These are phyloP conservation scores for Lycia hirtaria DNA, from an alignment of 2,888 invertebrate species.

Conservation along the genomic window DNA sequence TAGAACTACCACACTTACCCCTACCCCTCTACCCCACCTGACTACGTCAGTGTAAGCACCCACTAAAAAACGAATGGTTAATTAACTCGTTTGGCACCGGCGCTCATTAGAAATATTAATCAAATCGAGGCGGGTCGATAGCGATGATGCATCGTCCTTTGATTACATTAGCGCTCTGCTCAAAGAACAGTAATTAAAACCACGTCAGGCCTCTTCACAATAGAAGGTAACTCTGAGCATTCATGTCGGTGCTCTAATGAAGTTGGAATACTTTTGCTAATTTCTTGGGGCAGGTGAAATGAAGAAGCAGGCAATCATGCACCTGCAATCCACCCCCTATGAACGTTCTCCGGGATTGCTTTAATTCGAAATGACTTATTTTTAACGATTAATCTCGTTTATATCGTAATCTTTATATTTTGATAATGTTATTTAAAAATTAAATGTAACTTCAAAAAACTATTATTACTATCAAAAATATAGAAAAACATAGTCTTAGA, in stretches of 20 bases:
- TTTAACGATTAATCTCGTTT: too few relatives aligned
- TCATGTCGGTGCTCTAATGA: conserved; percentile 44
- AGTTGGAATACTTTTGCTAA: conserved; percentile 55
- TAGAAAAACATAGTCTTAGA: too few relatives aligned
- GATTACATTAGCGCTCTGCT: conserved; percentile 79
- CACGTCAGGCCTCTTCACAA: conserved; percentile 69
- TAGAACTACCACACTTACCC: too few relatives aligned
- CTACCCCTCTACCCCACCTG: not conserved
- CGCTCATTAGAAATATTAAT: conserved; percentile 85
- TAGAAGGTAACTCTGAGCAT: not conserved
- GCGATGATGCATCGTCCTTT: conserved; percentile 84
- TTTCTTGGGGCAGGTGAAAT: conserved; percentile 39
- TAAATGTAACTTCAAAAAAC: too few relatives aligned
- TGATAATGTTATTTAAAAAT: too few relatives aligned
- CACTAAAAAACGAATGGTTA: conserved; percentile 80
- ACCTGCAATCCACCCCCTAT: conserved; percentile 14
- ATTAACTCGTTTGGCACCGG: conserved; percentile 85
- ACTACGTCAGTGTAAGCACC: conserved; percentile 51
- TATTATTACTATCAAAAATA: too few relatives aligned
- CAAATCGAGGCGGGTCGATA: conserved; percentile 81
- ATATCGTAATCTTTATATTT: too few relatives aligned
- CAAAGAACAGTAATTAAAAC: conserved; percentile 78
- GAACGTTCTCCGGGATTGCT: not conserved
- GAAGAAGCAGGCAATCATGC: conserved; percentile 4
- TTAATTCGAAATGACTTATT: too few relatives aligned